These are phyloP conservation scores for Holocentrus rufus DNA, from an alignment of 2,797 vertebrate genomes.

Conservation along the genomic window DNA sequence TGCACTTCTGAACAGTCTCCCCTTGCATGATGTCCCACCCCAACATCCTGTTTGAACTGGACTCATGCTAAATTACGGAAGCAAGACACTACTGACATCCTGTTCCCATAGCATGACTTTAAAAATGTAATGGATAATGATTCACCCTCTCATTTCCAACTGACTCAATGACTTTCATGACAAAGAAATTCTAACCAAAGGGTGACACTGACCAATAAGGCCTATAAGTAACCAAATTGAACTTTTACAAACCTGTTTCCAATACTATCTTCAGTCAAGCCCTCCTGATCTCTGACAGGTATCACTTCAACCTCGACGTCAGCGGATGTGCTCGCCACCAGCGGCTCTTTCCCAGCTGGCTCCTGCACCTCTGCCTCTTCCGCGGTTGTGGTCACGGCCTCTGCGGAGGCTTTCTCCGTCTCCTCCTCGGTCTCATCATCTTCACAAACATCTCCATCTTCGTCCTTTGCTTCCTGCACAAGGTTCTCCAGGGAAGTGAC, in stretches of 20 bases:
- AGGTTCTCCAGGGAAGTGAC: slow-evolving; percentile 41
- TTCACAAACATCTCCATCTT: slow-evolving; percentile 33
- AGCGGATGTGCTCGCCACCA: slow-evolving; percentile 4
- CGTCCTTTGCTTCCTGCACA: slow-evolving; percentile 32
- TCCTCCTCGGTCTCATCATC: slow-evolving; percentile 28
- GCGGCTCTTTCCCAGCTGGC: slow-evolving; percentile 39
- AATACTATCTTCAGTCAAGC: slow-evolving; percentile 14
- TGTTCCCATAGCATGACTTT: too few relatives aligned
- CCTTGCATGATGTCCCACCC: too few relatives aligned
- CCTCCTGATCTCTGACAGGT: slow-evolving; percentile 26
- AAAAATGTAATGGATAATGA: not conserved
- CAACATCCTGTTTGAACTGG: too few relatives aligned
- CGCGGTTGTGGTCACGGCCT: slow-evolving; percentile 9
- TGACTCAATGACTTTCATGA: not conserved
- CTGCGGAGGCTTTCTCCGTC: not conserved
- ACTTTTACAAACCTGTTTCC: slow-evolving; percentile 67
- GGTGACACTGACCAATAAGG: not conserved
- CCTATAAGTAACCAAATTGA: not conserved
- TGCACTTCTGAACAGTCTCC: too few relatives aligned
- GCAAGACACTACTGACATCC: too few relatives aligned
- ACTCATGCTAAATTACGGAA: too few relatives aligned
- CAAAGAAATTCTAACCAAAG: not conserved
- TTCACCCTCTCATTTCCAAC: not conserved
- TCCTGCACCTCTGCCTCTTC: slow-evolving; percentile 40
- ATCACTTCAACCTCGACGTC: slow-evolving; percentile 22